Evolutionary conservation across 53 echinoderm and acorn worm genomes (phyloP).

Genomic region (Temnopleurus reevesii): DNA sequence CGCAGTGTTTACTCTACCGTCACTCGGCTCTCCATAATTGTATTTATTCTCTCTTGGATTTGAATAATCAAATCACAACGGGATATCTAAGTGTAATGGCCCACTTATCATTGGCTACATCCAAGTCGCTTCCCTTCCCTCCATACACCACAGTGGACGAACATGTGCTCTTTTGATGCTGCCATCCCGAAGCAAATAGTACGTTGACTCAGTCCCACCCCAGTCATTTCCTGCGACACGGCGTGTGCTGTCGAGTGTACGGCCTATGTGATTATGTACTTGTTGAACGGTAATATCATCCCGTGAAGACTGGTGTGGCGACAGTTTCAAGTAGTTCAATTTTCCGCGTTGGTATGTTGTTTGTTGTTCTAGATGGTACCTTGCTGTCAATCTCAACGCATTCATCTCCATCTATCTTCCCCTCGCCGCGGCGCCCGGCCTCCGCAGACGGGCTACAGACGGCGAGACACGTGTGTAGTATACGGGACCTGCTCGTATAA

Average conservation of each 20-base stretch:
- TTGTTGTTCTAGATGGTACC: slow-evolving; percentile 55
- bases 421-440: neutral
- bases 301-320: slow-evolving; percentile 41
- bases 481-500: neutral
- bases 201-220: slow-evolving; percentile 20
- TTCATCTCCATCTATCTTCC: slow-evolving; percentile 41
- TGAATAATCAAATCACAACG: slow-evolving; percentile 52
- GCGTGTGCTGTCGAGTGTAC: slow-evolving; percentile 41
- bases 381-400: slow-evolving; percentile 37
- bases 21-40: slow-evolving; percentile 54
- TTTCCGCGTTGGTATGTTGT: slow-evolving; percentile 48
- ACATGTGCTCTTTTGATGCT: neutral
- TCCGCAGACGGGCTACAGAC: neutral
- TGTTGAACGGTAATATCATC: slow-evolving; percentile 19
- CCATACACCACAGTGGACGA: neutral
- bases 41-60: slow-evolving; percentile 54
- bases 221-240: neutral
- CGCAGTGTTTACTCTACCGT: slow-evolving; percentile 47
- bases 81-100: slow-evolving; percentile 56
- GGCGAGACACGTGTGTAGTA: neutral
- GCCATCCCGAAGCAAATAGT: slow-evolving; percentile 20
- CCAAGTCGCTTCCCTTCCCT: neutral
- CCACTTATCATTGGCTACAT: slow-evolving; percentile 47
- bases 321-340: slow-evolving; percentile 60
- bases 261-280: slow-evolving; percentile 55